phyloP scores from a whole-genome alignment of 2,113 vertebrate species.

The Coregonus clupeaformis region DNA sequence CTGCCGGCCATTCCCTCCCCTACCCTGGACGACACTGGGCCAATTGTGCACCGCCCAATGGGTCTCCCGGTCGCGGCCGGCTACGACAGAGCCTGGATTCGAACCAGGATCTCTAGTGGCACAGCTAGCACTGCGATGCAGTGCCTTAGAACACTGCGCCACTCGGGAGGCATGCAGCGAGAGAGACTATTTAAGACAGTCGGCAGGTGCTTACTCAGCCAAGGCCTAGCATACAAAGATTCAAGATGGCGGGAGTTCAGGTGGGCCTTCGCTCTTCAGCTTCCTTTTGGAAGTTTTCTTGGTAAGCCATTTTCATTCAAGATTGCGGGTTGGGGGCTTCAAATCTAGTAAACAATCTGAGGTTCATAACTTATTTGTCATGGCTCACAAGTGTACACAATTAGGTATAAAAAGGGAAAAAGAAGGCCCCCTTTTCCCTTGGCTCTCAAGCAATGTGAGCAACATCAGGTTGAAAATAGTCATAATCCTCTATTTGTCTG shows the following conservation, averaged over 20 bases:
- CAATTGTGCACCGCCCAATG: no score
- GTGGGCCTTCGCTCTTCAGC: no score
- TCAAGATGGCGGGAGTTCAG: slow-evolving; percentile 16
- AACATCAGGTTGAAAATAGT: neutral
- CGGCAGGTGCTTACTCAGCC: slow-evolving; percentile 35
- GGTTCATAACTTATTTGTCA: neutral
- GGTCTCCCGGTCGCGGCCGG: no score
- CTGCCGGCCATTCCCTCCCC: no score
- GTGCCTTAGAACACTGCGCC: no score
- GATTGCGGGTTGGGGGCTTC: neutral
- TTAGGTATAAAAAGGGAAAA: neutral
- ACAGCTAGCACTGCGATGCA: no score
- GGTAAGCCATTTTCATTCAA: neutral
- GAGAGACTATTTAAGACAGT: slow-evolving; percentile 34
- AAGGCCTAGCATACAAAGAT: slow-evolving; percentile 29
- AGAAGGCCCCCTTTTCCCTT: neutral
- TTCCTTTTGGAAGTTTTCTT: no score
- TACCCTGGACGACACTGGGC: no score
- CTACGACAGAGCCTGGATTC: no score
- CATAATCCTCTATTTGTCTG: neutral
- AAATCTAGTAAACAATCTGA: neutral
- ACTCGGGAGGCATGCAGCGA: slow-evolving; percentile 7
- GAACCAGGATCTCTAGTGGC: no score
- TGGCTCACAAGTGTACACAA: neutral
- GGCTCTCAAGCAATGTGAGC: neutral